Base-by-base conservation (phyloP, 1,140 invertebrate species). In the Bilobella aurantiaca region DNA sequence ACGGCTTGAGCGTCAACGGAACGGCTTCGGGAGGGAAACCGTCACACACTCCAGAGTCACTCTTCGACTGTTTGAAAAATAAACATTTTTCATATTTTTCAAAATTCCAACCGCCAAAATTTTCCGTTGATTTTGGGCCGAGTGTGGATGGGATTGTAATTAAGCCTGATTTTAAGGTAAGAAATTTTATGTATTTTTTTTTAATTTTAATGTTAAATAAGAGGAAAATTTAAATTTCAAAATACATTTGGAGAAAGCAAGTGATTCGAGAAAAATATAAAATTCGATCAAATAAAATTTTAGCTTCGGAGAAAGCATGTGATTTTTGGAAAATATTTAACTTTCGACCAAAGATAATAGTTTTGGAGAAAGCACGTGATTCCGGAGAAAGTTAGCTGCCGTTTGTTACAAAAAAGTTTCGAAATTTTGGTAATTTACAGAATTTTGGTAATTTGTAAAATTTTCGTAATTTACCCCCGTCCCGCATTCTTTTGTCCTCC, bases 81-180 rank as follows among this genome's bases (percentile, higher is more conserved):
- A 72, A 69, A 60, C 70, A 69, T 58, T 72, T 69, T 62, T 65
- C 67, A 23, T 69, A 72, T 46, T 72, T 72, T 68, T 83, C 88
- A 14, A 87, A 91, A 71, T 86, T 93, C 62, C 83, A 82, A 64
- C 84, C 89, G 1, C 90, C 91, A 0, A 89, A 88, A 29, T 93
- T 91, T 76, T 79, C 91, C n/a, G 87, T 86, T 62, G 86, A 88
- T 14, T 92, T 92, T 73, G 90, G 89, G 0, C 90, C 86, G n/a
- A 90, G 87, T 66, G 87, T 91, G 1, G 89, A 95, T 73, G 89
- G 89, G 3, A 88, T 92, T 2, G 89, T 92, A 1, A 89, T 93
- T 68, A 87, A 87, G 75, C 83, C 86, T 1, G 65, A 69, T 49
- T 69, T 64, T 27, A 28, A 64, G 34, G 65, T 67, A 63, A 46